Conservation (phyloP, 2,797 vertebrate species). For the Gambelia wislizenii region DNA sequence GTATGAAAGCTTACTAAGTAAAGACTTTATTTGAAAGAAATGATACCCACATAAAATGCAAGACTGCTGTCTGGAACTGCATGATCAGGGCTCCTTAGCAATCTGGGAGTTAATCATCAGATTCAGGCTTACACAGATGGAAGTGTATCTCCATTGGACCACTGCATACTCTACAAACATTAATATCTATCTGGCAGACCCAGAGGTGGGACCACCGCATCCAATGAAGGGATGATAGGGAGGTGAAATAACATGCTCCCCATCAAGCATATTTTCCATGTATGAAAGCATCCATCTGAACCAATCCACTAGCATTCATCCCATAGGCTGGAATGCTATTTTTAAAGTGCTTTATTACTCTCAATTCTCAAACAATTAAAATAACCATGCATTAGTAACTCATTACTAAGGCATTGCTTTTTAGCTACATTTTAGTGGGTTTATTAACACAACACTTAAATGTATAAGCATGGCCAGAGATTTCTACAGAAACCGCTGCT, state of each 20-base stretch:
- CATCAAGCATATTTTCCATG: not conserved
- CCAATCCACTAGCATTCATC: not conserved
- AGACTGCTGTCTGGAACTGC: not conserved
- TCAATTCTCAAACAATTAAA: too few species aligned
- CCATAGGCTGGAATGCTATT: too few species aligned
- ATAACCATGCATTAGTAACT: too few species aligned
- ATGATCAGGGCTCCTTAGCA: not conserved
- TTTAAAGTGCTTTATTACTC: too few species aligned
- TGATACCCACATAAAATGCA: not conserved
- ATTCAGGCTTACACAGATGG: not conserved
- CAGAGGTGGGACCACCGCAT: too few species aligned
- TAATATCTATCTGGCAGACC: not conserved
- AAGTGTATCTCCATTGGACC: not conserved
- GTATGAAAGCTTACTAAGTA: conserved; percentile 33
- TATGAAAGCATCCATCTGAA: not conserved
- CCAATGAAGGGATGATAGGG: not conserved
- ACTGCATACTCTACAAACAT: not conserved
- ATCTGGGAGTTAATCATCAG: not conserved
- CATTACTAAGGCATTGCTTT: too few species aligned
- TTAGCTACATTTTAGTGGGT: too few species aligned
- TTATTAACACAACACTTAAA: too few species aligned
- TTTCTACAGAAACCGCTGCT: too few species aligned
- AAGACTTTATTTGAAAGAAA: not conserved
- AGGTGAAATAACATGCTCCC: not conserved
- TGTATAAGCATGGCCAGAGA: too few species aligned